These are phyloP conservation scores for Drosophila melanogaster DNA, from an alignment of 1,140 invertebrate species.

Conservation along the genomic window DNA sequence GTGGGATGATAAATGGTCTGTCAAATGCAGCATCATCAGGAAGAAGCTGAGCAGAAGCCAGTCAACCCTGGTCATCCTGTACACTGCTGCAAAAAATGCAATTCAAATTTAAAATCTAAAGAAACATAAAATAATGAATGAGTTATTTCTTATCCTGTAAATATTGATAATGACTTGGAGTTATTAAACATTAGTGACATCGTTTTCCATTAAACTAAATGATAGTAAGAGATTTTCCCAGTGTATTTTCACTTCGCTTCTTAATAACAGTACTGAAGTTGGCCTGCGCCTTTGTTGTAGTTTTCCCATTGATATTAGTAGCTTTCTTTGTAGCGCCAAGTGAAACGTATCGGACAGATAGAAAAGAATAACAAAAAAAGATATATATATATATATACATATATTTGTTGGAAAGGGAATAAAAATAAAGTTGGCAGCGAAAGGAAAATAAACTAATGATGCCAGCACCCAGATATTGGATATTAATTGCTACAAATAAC, in stretches of 20 bases:
- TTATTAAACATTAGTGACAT: too few relatives aligned
- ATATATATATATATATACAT: slow-evolving; percentile 1
- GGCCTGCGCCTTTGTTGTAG: slow-evolving; percentile 47
- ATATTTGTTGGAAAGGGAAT: slow-evolving; percentile 2
- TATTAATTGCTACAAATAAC: slow-evolving; percentile 83
- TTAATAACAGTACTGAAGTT: slow-evolving; percentile 44
- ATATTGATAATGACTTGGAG: too few relatives aligned
- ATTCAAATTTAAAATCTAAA: not conserved
- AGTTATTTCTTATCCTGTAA: too few relatives aligned
- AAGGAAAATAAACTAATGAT: slow-evolving; percentile 66
- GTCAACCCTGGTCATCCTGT: not conserved
- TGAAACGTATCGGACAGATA: slow-evolving; percentile 54
- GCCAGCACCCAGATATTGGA: slow-evolving; percentile 70
- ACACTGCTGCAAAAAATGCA: not conserved
- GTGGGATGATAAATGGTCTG: slow-evolving; percentile 84
- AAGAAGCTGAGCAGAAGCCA: slow-evolving; percentile 23
- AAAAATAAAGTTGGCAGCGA: slow-evolving; percentile 1
- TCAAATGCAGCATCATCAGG: slow-evolving; percentile 77
- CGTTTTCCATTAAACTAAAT: too few relatives aligned
- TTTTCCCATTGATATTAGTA: slow-evolving; percentile 63
- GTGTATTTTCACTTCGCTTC: slow-evolving; percentile 18
- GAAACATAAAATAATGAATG: too few relatives aligned
- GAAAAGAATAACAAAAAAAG: slow-evolving; percentile 22
- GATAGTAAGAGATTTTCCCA: not conserved
- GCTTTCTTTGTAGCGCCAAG: slow-evolving; percentile 59